Base-by-base conservation (phyloP, 2,888 invertebrate genomes). In the Drosophila neonasuta region DNA sequence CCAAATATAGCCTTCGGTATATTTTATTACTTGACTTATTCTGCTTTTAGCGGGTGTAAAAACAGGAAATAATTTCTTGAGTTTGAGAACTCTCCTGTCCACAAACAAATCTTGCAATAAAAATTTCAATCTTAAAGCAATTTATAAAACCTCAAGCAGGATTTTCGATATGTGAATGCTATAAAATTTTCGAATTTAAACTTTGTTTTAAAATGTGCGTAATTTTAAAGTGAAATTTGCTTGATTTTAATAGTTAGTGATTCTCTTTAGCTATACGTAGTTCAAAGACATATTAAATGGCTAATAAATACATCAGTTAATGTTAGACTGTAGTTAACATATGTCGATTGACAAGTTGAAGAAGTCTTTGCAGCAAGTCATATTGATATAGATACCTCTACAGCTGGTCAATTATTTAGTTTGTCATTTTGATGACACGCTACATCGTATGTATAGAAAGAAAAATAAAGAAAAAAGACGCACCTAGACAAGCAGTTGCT, bases 371-470 rank as follows among this genome's bases (percentile, higher is more conserved):
- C 1, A 36, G n/a, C 11, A 20, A 29, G 10, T 45, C 10, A 46
- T 20, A 46, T 13, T 44, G 45, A 17, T 34, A 24, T 34, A 42
- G 32, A 54, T 24, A 42, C 30, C 29, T 2, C 11, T 41, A 30
- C 32, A 30, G 45, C 42, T 9, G 45, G 44, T 50, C 55, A 60
- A 63, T 61, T 63, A 73, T 64, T 65, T 65, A 55, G 59, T 61
- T 70, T 73, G 62, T 73, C 70, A 73, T 70, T 72, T 62, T 59
- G 57, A 58, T 68, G 55, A 52, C 62, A 61, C 45, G 71, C 56
- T 58, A 62, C 45, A 15, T 36, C 36, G n/a, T 11, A n/a, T n/a
- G n/a, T n/a, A 24, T 32, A 32, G 9, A 32, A 32, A 32, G 30
- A 42, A 48, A 17, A 39, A 56, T n/a, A 44, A 3, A 44, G 7